These are phyloP conservation scores for Eupeodes latifasciatus DNA, from an alignment of 2,888 invertebrate species.

Conservation along the genomic window DNA sequence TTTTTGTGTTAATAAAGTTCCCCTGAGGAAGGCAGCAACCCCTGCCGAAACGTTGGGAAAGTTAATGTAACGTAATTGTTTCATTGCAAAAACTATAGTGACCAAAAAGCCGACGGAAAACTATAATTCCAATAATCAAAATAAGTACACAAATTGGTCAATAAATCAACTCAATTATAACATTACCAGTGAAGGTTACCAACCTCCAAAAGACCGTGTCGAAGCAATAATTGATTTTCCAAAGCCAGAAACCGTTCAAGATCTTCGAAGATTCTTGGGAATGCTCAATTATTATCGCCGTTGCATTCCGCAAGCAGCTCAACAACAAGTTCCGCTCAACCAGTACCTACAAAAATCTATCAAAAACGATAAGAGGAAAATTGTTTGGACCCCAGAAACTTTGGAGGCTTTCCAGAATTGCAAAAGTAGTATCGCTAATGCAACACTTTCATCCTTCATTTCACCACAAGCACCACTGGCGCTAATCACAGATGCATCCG, in stretches of 20 bases:
- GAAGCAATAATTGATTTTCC: not conserved
- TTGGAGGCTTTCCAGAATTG: not conserved
- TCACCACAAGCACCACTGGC: not conserved
- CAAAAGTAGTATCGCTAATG: conserved; percentile 19
- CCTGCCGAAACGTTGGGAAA: too few relatives aligned
- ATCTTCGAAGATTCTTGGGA: not conserved
- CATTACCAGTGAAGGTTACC: too few relatives aligned
- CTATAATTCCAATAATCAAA: too few relatives aligned
- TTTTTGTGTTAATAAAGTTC: too few relatives aligned
- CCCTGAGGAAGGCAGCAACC: too few relatives aligned
- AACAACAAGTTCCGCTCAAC: not conserved
- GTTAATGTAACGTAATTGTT: too few relatives aligned
- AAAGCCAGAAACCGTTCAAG: not conserved
- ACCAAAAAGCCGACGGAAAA: too few relatives aligned
- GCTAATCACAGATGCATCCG: conserved; percentile 13
- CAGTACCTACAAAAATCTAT: conserved; percentile 7
- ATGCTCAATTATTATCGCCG: conserved; percentile 3
- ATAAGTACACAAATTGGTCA: too few relatives aligned
- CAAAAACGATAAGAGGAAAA: too few relatives aligned
- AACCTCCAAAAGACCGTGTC: too few relatives aligned
- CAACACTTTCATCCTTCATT: conserved; percentile 21
- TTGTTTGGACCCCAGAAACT: conserved; percentile 11
- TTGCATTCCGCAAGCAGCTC: conserved; percentile 1
- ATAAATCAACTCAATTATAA: too few relatives aligned
- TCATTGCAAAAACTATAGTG: too few relatives aligned